A percentile compares a stretch with the other conserved stretches of the same genome.
Conservation (phyloP, 2,888 invertebrate genomes). For the Stramonita haemastoma region DNA sequence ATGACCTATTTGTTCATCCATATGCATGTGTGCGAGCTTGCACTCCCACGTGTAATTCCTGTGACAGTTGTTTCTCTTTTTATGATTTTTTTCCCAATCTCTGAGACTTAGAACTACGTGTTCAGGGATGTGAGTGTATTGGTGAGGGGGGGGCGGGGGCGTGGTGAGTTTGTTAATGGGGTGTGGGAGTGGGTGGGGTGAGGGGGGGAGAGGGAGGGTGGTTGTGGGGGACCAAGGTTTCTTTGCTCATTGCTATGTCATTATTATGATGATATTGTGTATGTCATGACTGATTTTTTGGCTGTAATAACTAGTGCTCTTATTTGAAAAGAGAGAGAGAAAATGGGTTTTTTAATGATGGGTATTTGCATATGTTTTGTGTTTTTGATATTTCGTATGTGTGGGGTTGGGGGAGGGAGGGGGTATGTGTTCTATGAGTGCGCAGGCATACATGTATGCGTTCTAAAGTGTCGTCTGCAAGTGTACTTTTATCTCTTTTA, state of each 20-base stretch:
- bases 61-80: no score
- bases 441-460: background rate
- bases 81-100: no score
- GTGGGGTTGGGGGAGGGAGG: background rate
- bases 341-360: background rate
- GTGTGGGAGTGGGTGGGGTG: background rate
- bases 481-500: no score
- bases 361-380: background rate
- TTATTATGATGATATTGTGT: background rate
- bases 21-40: background rate
- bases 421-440: background rate
- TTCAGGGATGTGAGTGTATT: background rate
- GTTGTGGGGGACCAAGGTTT: background rate
- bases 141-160: background rate
- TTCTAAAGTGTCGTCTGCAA: no score
- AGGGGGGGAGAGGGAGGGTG: background rate
- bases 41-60: no score
- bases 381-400: background rate
- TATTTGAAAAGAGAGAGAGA: background rate
- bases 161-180: background rate
- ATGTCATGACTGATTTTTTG: background rate
- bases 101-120: background rate
- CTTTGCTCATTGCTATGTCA: conserved; percentile 5
- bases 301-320: conserved; percentile 14
- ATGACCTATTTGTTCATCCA: background rate